Conservation (phyloP, 2,113 vertebrate species). For the Albula glossodonta region DNA sequence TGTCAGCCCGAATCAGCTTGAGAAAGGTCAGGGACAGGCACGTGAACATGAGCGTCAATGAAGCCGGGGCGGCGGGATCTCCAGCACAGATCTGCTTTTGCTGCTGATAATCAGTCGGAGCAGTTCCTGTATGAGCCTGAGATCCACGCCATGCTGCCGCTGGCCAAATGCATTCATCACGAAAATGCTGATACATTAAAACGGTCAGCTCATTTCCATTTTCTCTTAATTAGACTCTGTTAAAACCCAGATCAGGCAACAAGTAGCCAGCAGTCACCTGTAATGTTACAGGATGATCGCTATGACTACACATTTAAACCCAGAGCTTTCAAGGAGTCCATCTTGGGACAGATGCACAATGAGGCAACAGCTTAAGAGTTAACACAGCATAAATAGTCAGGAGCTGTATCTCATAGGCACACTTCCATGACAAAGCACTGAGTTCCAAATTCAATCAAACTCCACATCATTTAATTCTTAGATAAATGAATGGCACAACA, state of each 20-base stretch:
- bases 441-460: neutral
- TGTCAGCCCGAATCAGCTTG: constrained; percentile 43
- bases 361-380: neutral
- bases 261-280: neutral
- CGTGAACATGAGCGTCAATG: constrained; percentile 22
- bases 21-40: constrained; percentile 41
- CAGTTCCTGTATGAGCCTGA: neutral
- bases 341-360: neutral
- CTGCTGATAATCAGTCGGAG: neutral
- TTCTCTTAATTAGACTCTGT: neutral
- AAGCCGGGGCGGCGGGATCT: neutral
- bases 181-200: neutral
- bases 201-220: neutral
- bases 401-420: neutral
- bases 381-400: neutral
- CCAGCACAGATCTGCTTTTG: neutral
- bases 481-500: no score
- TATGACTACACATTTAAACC: neutral
- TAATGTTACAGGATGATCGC: neutral
- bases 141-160: no score
- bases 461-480: no score
- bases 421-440: neutral
- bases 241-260: neutral
- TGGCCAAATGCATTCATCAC: neutral
- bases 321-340: neutral